Evolutionary conservation across 1,140 invertebrate species (phyloP), one percentile per base, ranked within the genome.

Genomic region (Brachionus rotundiformis): DNA sequence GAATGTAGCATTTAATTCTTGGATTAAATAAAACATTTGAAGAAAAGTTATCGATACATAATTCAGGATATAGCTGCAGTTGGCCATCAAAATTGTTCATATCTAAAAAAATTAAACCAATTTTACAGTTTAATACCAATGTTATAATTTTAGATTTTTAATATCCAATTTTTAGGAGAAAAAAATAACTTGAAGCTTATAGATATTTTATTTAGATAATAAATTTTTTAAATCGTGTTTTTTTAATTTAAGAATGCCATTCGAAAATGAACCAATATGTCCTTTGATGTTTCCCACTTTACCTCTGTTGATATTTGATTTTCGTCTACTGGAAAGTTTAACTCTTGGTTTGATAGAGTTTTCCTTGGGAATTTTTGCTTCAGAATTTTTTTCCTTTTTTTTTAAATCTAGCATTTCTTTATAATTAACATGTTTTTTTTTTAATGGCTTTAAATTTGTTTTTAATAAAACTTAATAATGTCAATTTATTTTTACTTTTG

Each of bases 41-140:
- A 8, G 31, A 36, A 79, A 79, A 79, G 16, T 79, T 79, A 39
- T 79, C 76, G 8, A 79, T 59, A 39, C 76, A 79, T 13, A 79
- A 59, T 79, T 79, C 76, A 10, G 76, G 76, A 19, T 79, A 79
- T 23, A 79, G 29, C 3, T 59, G 6, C 11, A 79, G 54, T 61
- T 54, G 19, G 23, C 76, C 76, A 61, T 79, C 59, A 41, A 79
- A 79, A 16, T 79, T 79, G 16, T 79, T 79, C 76, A 79, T 79
- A 4, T 27, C 44, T 27, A 23, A 13, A 36, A 23, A 41, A 25
- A n/a, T 36, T 13, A 36, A 39, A 75, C 5, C 2, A 36, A 49
- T n/a, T 47, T n/a, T 23, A n/a, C 6, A 23, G 7, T 23, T 6
- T 16, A 16, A 16, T 19, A 23, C 3, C 16, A 7, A 16, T 49